Evolutionary conservation across 2,797 vertebrate genomes (phyloP).

Genomic region (Rhabdophis nuchalis): DNA sequence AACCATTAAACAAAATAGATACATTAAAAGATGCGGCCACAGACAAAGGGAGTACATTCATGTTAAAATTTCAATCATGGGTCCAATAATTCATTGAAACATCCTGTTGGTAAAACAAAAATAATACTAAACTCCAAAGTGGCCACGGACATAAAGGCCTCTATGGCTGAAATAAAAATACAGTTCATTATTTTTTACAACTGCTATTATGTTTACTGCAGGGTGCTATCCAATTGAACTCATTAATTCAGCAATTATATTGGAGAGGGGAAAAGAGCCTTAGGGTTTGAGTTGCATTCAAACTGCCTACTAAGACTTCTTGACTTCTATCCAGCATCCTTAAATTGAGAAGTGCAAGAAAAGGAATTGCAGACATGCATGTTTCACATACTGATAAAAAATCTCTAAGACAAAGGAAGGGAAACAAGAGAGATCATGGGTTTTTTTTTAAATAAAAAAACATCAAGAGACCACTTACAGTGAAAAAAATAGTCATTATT

Average conservation of each 20-base stretch:
- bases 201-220: slow-evolving; percentile 65
- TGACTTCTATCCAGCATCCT: slow-evolving; percentile 44
- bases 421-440: background rate
- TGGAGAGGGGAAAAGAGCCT: slow-evolving; percentile 52
- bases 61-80: slow-evolving; percentile 30
- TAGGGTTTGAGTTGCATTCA: slow-evolving; percentile 63
- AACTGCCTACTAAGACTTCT: slow-evolving; percentile 57
- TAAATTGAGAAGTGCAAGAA: slow-evolving; percentile 42
- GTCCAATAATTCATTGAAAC: slow-evolving; percentile 20
- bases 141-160: slow-evolving; percentile 49
- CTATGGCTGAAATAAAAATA: slow-evolving; percentile 50
- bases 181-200: slow-evolving; percentile 68
- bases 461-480: background rate
- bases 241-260: slow-evolving; percentile 67
- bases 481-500: background rate
- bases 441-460: background rate
- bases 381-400: background rate
- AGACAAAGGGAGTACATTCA: slow-evolving; percentile 38
- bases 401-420: background rate
- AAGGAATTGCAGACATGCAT: background rate
- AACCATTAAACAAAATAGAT: slow-evolving; percentile 50
- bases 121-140: slow-evolving; percentile 32
- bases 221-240: slow-evolving; percentile 61
- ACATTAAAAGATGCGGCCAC: slow-evolving; percentile 35
- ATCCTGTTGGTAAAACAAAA: slow-evolving; percentile 22